phyloP scores from a whole-genome alignment of 1,140 invertebrate genomes.

The Platyscapa corneri region DNA sequence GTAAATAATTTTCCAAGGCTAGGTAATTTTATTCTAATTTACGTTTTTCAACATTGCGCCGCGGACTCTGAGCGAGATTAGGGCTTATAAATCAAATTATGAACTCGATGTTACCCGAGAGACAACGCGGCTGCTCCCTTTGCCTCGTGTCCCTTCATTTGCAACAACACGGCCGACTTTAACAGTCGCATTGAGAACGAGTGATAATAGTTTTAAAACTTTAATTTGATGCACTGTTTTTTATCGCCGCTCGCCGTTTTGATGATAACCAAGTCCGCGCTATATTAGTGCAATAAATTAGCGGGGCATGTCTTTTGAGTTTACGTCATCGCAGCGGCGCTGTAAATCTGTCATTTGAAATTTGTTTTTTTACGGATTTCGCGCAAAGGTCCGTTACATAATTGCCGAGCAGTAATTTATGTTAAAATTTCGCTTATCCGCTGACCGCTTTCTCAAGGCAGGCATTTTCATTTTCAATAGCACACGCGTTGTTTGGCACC shows the following conservation, averaged over 20 bases:
- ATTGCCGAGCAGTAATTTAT: slow-evolving; percentile 6
- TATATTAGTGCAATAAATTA: slow-evolving; percentile 26
- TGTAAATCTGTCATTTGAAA: slow-evolving; percentile 14
- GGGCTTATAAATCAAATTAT: not conserved
- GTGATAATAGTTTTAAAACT: not conserved
- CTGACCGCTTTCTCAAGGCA: slow-evolving; percentile 9
- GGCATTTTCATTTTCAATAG: slow-evolving; percentile 4
- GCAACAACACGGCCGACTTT: not conserved
- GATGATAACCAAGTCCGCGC: slow-evolving; percentile 1
- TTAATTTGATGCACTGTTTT: not conserved
- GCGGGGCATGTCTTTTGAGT: not conserved
- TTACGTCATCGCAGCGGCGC: slow-evolving; percentile 13
- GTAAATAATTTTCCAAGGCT: not conserved
- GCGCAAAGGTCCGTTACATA: not conserved
- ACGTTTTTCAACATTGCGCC: not conserved
- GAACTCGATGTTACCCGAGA: not conserved
- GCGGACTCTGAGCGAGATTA: not conserved
- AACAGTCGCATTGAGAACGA: not conserved
- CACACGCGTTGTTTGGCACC: no score
- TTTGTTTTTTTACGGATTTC: not conserved
- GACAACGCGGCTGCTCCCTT: not conserved
- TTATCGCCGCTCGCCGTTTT: not conserved
- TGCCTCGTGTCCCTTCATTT: not conserved
- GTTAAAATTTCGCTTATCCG: not conserved
- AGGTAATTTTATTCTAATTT: not conserved